Conservation (phyloP, 2,888 invertebrate species). For the Spodoptera picta region DNA sequence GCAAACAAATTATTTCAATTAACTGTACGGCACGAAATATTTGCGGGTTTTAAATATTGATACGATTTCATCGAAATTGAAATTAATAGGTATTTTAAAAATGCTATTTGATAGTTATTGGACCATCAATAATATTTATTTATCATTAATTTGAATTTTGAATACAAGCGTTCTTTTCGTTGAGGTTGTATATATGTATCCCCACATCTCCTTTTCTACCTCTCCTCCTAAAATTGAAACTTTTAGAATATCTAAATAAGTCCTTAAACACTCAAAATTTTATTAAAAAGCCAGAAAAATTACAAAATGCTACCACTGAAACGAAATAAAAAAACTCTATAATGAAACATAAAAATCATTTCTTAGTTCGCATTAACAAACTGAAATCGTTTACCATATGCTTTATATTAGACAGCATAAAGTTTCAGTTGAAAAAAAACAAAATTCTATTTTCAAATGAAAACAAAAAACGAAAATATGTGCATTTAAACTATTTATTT, state of each 20-base stretch:
- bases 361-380: slow-evolving; percentile 26
- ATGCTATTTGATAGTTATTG: too few species aligned
- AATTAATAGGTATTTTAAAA: slow-evolving; percentile 2
- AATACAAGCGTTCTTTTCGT: too few species aligned
- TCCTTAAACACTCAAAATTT: slow-evolving; percentile 7
- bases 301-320: slow-evolving; percentile 20
- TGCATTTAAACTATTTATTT: slow-evolving; percentile 35
- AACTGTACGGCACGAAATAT: slow-evolving; percentile 15
- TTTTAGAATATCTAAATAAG: too few species aligned
- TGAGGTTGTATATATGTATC: too few species aligned
- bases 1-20: slow-evolving; percentile 31
- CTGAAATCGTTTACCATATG: slow-evolving; percentile 14
- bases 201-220: too few species aligned
- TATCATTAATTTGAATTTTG: too few species aligned
- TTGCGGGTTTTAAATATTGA: slow-evolving; percentile 14
- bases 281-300: slow-evolving; percentile 15
- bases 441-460: slow-evolving; percentile 15
- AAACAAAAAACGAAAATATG: slow-evolving; percentile 16
- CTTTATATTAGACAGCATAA: slow-evolving; percentile 12
- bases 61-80: slow-evolving; percentile 1
- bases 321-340: slow-evolving; percentile 30
- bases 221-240: too few species aligned
- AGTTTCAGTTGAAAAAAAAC: slow-evolving; percentile 23
- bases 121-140: too few species aligned
- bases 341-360: slow-evolving; percentile 31